Evolutionary conservation across 2,113 vertebrate genomes (phyloP).

Genomic region (Pristiophorus japonicus): DNA sequence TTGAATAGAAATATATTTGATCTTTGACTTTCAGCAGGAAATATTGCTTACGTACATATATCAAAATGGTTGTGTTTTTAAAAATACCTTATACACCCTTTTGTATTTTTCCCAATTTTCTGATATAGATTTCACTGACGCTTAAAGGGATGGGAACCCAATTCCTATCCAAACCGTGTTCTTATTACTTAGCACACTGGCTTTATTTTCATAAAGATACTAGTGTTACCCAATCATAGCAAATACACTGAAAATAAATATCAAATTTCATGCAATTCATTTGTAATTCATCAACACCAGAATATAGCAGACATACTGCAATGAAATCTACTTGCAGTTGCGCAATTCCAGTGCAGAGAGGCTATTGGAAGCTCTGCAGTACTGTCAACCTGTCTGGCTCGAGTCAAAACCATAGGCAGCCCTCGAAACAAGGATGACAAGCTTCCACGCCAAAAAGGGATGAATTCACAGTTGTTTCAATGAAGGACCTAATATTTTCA

Average conservation of each 20-base stretch:
- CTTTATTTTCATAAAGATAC: neutral
- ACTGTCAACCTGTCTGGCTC: too few relatives aligned
- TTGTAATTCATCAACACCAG: neutral
- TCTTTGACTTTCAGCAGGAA: neutral
- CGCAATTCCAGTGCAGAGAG: neutral
- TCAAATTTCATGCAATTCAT: neutral
- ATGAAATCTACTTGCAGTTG: neutral
- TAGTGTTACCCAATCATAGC: neutral
- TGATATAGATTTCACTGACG: neutral
- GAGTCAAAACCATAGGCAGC: too few relatives aligned
- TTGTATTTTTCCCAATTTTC: neutral
- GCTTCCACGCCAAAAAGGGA: too few relatives aligned
- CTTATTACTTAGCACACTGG: neutral
- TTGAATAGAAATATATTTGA: neutral
- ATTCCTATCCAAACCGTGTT: neutral
- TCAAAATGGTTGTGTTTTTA: neutral
- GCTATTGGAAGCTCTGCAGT: neutral
- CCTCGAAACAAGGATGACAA: too few relatives aligned
- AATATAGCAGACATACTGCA: neutral
- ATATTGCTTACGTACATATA: neutral
- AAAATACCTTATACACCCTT: too few relatives aligned
- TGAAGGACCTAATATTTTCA: too few relatives aligned
- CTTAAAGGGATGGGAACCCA: neutral
- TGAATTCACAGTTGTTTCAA: too few relatives aligned
- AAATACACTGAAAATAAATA: neutral